phyloP scores from a whole-genome alignment of 2,113 vertebrate genomes.

The Engystomops pustulosus region DNA sequence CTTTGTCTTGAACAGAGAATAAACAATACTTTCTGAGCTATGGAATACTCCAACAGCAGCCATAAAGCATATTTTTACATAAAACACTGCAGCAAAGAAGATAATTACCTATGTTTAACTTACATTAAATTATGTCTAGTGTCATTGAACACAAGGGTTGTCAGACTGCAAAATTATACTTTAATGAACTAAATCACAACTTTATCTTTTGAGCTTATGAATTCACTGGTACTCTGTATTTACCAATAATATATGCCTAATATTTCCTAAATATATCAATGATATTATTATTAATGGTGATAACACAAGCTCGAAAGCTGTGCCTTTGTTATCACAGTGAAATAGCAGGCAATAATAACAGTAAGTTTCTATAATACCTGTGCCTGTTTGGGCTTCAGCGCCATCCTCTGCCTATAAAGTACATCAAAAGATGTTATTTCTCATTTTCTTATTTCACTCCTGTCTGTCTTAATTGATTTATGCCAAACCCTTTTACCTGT shows the following conservation, averaged over 20 bases:
- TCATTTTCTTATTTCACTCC: no score
- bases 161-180: constrained; percentile 26
- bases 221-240: not conserved
- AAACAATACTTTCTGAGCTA: constrained; percentile 1
- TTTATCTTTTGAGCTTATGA: not conserved
- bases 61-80: constrained; percentile 35
- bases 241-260: not conserved
- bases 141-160: not conserved
- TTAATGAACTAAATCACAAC: constrained; percentile 4
- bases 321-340: no score
- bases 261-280: no score
- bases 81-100: not conserved
- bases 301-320: no score
- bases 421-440: no score
- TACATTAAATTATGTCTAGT: constrained; percentile 30
- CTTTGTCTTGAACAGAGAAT: not conserved
- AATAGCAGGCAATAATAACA: no score
- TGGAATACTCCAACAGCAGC: not conserved
- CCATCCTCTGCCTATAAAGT: no score
- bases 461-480: no score
- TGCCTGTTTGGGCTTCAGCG: no score
- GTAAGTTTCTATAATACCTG: no score
- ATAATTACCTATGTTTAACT: constrained; percentile 44
- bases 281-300: no score
- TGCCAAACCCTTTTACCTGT: no score